Evolutionary conservation across 2,888 invertebrate genomes (phyloP), one percentile per base, ranked within the genome.

Genomic region (Synanthedon vespiformis): DNA sequence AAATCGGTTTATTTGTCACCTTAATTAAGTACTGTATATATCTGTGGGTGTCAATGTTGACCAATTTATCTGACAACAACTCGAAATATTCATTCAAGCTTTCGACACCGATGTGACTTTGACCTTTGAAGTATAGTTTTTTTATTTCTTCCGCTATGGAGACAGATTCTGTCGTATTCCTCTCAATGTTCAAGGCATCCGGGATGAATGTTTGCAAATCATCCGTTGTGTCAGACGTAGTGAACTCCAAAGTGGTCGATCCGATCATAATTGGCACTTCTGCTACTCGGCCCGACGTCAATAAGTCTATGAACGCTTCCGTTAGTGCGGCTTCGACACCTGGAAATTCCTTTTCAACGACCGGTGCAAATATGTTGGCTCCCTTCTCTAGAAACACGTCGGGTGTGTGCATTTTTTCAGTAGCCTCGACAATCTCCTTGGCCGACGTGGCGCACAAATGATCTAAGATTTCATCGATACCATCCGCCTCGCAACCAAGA

Each of bases 211-310:
- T 49, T 61, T 81, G 80, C 0, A 83, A 57, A 48, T 86, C 82
- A 0, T 83, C 80, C 0, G 60, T 53, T 2, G 63, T 65, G 1
- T 59, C 58, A 5, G 74, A 75, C 0, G 54, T 47, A 0, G 72
- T 63, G 2, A 80, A 67, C 54, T 87, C 87, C 2, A 82, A 53
- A 0, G 77, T 57, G 0, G 71, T 78, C 0, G 75, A 58, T 0
- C 87, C 87, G 4, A 85, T 74, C 81, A 87, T 83, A 1, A 80
- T 58, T 0, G 87, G 86, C 0, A 76, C 57, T 5, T 84, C 71
- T 1, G 84, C 74, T 0, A 79, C 65, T 12, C 84, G 64, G 0
- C 87, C 87, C 0, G 85, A 82, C 2, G 76, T 80, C 0, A 87
- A 50, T 1, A 83, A 47, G 40, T 81, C 74, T 3, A 74, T 65